Percentiles rank a stretch among this genome's conserved stretches.
These are phyloP conservation scores for Drosophila pandora DNA, from an alignment of 1,140 invertebrate genomes.

Conservation along the genomic window DNA sequence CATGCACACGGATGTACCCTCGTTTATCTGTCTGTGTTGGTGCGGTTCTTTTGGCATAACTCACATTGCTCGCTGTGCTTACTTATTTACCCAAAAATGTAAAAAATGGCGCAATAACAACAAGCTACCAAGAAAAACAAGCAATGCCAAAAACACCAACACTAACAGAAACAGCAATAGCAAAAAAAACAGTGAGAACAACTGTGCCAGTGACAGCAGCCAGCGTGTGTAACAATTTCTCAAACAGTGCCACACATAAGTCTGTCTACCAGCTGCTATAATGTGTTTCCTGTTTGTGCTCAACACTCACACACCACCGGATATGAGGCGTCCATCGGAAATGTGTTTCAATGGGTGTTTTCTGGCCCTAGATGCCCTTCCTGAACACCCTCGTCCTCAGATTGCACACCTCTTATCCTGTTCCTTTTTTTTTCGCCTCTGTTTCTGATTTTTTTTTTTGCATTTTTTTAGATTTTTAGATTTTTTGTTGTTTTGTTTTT, in stretches of 20 bases:
- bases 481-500: constrained; percentile 35
- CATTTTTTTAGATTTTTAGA: constrained; percentile 22
- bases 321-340: constrained; percentile 65
- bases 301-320: constrained; percentile 74
- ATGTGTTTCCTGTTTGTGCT: constrained; percentile 81
- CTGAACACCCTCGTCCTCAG: constrained; percentile 1
- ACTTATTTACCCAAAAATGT: constrained; percentile 74
- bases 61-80: constrained; percentile 59
- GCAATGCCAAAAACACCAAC: constrained; percentile 4
- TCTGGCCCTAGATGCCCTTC: constrained; percentile 15
- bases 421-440: constrained; percentile 10
- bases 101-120: constrained; percentile 68
- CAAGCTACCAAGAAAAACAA: constrained; percentile 56
- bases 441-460: constrained; percentile 4
- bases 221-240: constrained; percentile 73
- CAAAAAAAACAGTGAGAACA: constrained; percentile 32
- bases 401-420: constrained; percentile 5
- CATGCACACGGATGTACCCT: constrained; percentile 9
- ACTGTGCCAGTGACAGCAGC: constrained; percentile 65
- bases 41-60: constrained; percentile 70
- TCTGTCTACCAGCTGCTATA: constrained; percentile 81
- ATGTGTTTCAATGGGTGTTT: constrained; percentile 47
- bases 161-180: constrained; percentile 29
- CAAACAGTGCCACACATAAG: constrained; percentile 80
- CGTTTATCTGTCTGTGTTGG: constrained; percentile 23